Evolutionary conservation across 2,797 vertebrate species (phyloP).

Genomic region (Myotis pilosus): DNA sequence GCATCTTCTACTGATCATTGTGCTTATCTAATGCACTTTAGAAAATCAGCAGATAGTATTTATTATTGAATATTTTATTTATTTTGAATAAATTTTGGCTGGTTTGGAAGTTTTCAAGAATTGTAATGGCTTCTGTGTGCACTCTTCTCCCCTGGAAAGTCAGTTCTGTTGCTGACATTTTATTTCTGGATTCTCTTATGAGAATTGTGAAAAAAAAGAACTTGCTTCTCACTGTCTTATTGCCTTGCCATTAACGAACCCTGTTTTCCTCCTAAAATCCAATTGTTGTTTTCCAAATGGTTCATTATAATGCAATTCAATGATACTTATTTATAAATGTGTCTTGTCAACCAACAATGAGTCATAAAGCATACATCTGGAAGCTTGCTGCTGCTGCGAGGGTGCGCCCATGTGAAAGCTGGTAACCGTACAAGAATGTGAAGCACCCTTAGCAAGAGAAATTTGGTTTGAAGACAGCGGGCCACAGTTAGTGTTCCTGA

Average conservation of each 20-base stretch:
- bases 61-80: slow-evolving; percentile 5
- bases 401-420: neutral
- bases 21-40: neutral
- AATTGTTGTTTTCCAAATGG: neutral
- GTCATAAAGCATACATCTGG: neutral
- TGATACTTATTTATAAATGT: neutral
- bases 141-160: neutral
- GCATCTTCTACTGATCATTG: neutral
- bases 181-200: neutral
- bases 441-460: neutral
- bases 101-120: neutral
- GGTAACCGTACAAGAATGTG: neutral
- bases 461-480: neutral
- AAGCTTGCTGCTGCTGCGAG: neutral
- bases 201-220: neutral
- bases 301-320: neutral
- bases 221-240: neutral
- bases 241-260: neutral
- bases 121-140: neutral
- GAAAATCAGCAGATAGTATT: neutral
- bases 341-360: neutral
- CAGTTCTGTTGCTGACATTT: slow-evolving; percentile 24
- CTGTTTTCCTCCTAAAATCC: neutral
- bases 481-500: neutral
- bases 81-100: neutral